phyloP scores from a whole-genome alignment of 2,888 invertebrate genomes.

The Odontothrips loti region DNA sequence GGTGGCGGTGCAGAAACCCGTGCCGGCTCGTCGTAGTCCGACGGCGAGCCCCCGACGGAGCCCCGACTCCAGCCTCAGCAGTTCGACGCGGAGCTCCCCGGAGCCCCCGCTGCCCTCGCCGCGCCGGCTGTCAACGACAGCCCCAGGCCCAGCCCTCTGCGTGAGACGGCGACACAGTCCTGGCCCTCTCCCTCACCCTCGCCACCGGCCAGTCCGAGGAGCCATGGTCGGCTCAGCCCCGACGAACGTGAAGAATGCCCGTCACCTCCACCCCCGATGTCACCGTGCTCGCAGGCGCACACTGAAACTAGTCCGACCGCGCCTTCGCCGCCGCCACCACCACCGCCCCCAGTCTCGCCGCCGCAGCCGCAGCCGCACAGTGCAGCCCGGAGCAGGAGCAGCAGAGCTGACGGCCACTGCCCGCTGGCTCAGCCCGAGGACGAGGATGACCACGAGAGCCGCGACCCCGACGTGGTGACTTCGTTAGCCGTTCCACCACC shows the following conservation, averaged over 20 bases:
- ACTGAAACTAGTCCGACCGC: neutral
- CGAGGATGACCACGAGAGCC: neutral
- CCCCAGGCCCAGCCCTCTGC: neutral
- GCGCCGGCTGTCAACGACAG: neutral
- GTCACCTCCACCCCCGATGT: neutral
- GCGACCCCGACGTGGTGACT: neutral
- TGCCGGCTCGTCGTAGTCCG: neutral
- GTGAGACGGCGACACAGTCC: neutral
- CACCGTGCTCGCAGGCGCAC: neutral
- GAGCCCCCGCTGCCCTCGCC: neutral
- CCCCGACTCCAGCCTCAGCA: neutral
- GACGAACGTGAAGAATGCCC: neutral
- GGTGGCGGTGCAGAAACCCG: neutral
- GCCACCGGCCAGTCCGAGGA: neutral
- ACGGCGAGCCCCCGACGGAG: neutral
- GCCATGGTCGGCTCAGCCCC: neutral
- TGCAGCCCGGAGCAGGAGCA: neutral
- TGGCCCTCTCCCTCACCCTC: neutral
- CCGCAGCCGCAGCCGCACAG: neutral
- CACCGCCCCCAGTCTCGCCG: neutral
- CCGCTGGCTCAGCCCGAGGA: conserved; percentile 2
- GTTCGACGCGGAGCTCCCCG: neutral
- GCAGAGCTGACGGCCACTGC: neutral
- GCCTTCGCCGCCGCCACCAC: neutral
- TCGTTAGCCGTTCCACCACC: neutral